A percentile compares a stretch with the other conserved stretches of the same genome.
Evolutionary conservation across 2,797 vertebrate species (phyloP).

Genomic region (Steatocranus sp.): DNA sequence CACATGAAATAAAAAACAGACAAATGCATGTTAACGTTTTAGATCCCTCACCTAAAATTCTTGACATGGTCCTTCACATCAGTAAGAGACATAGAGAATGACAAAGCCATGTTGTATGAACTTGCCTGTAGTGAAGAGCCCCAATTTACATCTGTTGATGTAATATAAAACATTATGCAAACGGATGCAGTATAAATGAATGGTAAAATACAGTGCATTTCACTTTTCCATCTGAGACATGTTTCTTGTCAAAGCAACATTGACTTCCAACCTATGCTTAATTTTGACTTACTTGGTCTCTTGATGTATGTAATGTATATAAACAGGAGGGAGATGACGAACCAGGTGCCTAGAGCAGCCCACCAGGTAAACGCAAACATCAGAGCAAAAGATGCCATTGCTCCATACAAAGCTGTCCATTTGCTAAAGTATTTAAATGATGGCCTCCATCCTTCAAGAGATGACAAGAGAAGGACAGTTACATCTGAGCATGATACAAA

Average conservation of each 20-base stretch:
- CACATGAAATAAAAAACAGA: neutral
- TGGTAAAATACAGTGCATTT: neutral
- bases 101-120: neutral
- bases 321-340: slow-evolving; percentile 70
- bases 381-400: slow-evolving; percentile 67
- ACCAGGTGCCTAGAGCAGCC: slow-evolving; percentile 70
- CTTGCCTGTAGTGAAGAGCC: neutral
- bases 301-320: slow-evolving; percentile 69
- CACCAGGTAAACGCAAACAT: slow-evolving; percentile 81
- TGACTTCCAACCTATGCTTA: neutral
- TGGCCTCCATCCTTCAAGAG: slow-evolving; percentile 72
- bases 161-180: rapidly evolving
- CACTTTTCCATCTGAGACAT: neutral
- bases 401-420: slow-evolving; percentile 76
- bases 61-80: neutral
- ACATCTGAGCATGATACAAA: neutral
- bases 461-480: rapidly evolving
- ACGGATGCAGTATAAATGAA: neutral
- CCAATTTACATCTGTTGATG: neutral
- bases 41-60: neutral
- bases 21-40: neutral
- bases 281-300: slow-evolving; percentile 66
- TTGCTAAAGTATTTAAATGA: slow-evolving; percentile 74
- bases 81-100: neutral
- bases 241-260: rapidly evolving